These are phyloP conservation scores for Sceloporus undulatus DNA, from an alignment of 2,113 vertebrate genomes.

Conservation along the genomic window DNA sequence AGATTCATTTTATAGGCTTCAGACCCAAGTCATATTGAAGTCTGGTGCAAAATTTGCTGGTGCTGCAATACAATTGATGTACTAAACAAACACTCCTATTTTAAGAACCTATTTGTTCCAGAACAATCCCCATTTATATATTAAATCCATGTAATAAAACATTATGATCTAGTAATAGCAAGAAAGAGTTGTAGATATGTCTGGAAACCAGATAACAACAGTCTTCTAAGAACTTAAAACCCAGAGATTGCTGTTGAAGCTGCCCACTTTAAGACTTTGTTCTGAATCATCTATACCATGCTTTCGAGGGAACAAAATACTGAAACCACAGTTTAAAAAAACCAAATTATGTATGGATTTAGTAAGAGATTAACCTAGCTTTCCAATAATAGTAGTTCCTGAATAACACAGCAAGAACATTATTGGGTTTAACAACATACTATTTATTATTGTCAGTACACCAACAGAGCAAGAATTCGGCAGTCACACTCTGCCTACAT, in stretches of 20 bases:
- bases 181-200: slow-evolving; percentile 26
- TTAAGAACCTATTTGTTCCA: neutral
- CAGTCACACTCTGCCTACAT: slow-evolving; percentile 16
- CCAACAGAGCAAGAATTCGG: slow-evolving; percentile 20
- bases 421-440: slow-evolving; percentile 48
- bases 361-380: slow-evolving; percentile 65
- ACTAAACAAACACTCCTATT: slow-evolving; percentile 32
- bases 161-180: slow-evolving; percentile 13
- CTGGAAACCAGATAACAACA: slow-evolving; percentile 49
- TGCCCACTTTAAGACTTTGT: slow-evolving; percentile 25
- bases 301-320: slow-evolving; percentile 58
- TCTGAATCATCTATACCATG: neutral
- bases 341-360: slow-evolving; percentile 63
- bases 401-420: slow-evolving; percentile 38
- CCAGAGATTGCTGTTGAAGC: slow-evolving; percentile 29
- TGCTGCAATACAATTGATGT: neutral
- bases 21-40: neutral
- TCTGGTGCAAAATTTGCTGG: slow-evolving; percentile 1
- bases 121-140: slow-evolving; percentile 9
- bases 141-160: neutral
- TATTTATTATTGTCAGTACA: slow-evolving; percentile 44
- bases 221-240: slow-evolving; percentile 37
- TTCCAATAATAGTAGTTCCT: slow-evolving; percentile 59
- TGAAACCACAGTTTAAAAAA: slow-evolving; percentile 53
- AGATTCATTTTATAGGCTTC: neutral